Conservation (phyloP, 2,888 invertebrate genomes). For the Carpatolechia fugitivella region DNA sequence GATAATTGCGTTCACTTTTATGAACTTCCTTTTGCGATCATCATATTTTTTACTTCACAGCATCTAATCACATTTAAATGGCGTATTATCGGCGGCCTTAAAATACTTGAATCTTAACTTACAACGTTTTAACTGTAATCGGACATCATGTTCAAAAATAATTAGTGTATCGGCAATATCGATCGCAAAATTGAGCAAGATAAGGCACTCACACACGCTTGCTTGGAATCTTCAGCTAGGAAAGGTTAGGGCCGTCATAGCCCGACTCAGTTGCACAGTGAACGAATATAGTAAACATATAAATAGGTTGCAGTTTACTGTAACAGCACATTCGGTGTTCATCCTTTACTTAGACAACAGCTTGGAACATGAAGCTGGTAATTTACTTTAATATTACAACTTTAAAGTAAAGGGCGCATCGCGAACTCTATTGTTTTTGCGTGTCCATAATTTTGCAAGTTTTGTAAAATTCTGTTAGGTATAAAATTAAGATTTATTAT, state of each 20-base stretch:
- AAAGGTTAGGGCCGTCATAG: constrained; percentile 72
- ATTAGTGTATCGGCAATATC: constrained; percentile 64
- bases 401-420: constrained; percentile 1
- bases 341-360: constrained; percentile 51
- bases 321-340: constrained; percentile 56
- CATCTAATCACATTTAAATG: neutral
- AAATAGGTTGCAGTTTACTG: constrained; percentile 59
- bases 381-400: constrained; percentile 19
- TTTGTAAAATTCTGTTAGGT: constrained; percentile 6
- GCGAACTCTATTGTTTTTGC: constrained; percentile 2
- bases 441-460: neutral
- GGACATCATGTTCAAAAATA: constrained; percentile 34
- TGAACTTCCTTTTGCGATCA: neutral
- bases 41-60: neutral
- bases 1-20: neutral
- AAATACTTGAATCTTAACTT: neutral
- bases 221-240: constrained; percentile 44
- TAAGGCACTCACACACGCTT: constrained; percentile 35
- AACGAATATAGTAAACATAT: constrained; percentile 70
- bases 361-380: constrained; percentile 74
- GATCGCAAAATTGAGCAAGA: constrained; percentile 60
- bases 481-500: constrained; percentile 8
- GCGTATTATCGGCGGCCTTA: neutral
- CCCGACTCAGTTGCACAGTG: constrained; percentile 42
- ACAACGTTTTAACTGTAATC: neutral